These are phyloP conservation scores for Ictalurus furcatus DNA, from an alignment of 2,113 vertebrate species.

Conservation along the genomic window DNA sequence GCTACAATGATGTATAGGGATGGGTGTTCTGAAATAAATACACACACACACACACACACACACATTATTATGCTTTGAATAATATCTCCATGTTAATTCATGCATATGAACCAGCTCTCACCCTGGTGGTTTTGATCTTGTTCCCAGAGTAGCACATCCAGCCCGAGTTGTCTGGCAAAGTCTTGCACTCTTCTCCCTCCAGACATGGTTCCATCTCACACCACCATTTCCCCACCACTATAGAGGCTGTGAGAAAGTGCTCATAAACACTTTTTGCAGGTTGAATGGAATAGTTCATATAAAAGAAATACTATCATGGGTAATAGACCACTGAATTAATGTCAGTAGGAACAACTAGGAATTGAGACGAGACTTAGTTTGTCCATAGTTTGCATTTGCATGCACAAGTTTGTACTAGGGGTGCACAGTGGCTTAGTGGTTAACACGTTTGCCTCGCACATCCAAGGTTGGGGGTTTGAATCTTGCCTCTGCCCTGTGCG, in stretches of 20 bases:
- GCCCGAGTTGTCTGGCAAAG: constrained; percentile 82
- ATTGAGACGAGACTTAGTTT: background rate
- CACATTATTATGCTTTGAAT: constrained; percentile 27
- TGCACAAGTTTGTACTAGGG: background rate
- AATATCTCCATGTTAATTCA: constrained; percentile 32
- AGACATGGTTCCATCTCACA: constrained; percentile 86
- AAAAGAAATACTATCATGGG: background rate
- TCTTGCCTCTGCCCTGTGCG: too few relatives aligned
- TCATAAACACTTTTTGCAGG: background rate
- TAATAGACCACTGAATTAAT: background rate
- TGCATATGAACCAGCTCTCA: constrained; percentile 52
- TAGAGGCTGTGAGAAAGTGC: constrained; percentile 71
- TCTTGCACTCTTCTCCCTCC: constrained; percentile 82
- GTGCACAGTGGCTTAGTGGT: too few relatives aligned
- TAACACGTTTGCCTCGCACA: too few relatives aligned
- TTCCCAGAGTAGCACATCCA: constrained; percentile 84
- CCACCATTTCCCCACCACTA: constrained; percentile 84
- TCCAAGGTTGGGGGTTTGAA: too few relatives aligned
- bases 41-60: constrained; percentile 33
- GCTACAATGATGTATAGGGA: constrained; percentile 66
- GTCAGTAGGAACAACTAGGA: background rate
- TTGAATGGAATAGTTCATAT: background rate
- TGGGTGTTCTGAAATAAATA: constrained; percentile 70
- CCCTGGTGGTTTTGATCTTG: constrained; percentile 83
- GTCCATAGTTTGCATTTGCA: background rate